Conservation (phyloP, 2,113 vertebrate genomes). For the Canis aureus region DNA sequence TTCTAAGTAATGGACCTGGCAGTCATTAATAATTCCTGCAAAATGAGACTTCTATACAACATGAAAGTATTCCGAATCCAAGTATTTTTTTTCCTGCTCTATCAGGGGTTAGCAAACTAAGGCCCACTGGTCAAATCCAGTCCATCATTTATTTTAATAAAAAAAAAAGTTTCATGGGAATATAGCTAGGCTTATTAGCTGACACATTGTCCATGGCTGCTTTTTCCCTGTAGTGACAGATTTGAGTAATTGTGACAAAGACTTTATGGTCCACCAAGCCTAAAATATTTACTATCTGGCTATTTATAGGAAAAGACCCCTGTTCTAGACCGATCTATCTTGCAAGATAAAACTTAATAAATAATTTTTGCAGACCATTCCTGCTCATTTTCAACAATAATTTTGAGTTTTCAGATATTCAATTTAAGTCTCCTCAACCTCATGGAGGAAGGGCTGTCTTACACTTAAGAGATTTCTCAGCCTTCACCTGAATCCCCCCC, state of each 20-base stretch:
- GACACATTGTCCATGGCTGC: neutral
- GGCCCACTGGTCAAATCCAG: neutral
- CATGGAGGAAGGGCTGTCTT: neutral
- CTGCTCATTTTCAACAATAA: neutral
- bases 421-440: neutral
- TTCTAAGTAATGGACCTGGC: neutral
- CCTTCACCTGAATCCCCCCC: neutral
- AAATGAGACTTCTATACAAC: neutral
- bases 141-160: neutral
- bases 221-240: neutral
- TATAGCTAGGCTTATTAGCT: neutral
- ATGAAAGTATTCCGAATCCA: neutral
- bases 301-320: neutral
- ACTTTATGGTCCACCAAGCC: neutral
- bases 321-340: neutral
- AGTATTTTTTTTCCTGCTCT: neutral
- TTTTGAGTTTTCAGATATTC: slow-evolving; percentile 33
- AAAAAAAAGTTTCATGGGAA: neutral
- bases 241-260: neutral
- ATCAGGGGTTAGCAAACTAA: neutral
- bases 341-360: neutral
- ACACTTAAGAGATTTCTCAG: neutral
- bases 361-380: neutral
- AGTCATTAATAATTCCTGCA: slow-evolving; percentile 24
- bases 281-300: neutral